These are phyloP conservation scores for Chrysaora quinquecirrha DNA, from an alignment of 30 jellyfish, hydroid and myxozoan species.

Conservation along the genomic window DNA sequence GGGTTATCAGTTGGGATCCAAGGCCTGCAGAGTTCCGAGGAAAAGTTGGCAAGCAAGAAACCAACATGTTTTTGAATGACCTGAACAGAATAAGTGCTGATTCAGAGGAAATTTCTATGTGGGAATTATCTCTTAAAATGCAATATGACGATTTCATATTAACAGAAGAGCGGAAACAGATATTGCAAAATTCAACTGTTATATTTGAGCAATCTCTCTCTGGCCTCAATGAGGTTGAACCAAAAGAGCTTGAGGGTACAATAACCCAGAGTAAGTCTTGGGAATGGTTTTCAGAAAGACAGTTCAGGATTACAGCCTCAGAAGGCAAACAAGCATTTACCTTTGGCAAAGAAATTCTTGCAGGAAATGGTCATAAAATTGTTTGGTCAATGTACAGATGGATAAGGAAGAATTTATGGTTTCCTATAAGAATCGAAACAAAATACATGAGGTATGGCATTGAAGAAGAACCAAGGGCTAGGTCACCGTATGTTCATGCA, in stretches of 20 bases:
- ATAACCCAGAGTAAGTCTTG: slow-evolving; percentile 7
- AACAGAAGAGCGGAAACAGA: slow-evolving; percentile 33
- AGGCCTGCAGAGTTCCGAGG: slow-evolving; percentile 62
- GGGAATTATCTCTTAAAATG: slow-evolving; percentile 44
- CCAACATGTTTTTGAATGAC: slow-evolving; percentile 26
- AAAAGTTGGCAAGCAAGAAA: slow-evolving; percentile 13
- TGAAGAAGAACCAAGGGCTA: slow-evolving; percentile 38
- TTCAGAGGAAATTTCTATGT: slow-evolving; percentile 45
- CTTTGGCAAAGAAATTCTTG: slow-evolving; percentile 29
- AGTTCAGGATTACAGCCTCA: slow-evolving; percentile 35
- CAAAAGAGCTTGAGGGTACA: slow-evolving; percentile 40
- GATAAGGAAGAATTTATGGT: slow-evolving; percentile 28
- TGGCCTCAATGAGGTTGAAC: slow-evolving; percentile 17
- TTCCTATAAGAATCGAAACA: slow-evolving; percentile 7
- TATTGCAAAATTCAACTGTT: slow-evolving; percentile 17
- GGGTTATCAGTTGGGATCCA: slow-evolving; percentile 60
- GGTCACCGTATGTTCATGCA: slow-evolving; percentile 21
- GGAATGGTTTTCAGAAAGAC: slow-evolving; percentile 21
- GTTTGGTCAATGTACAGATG: slow-evolving; percentile 13
- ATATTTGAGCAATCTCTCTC: neutral
- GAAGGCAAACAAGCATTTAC: slow-evolving; percentile 7
- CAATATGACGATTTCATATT: slow-evolving; percentile 22
- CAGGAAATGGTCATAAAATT: slow-evolving; percentile 26
- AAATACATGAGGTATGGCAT: slow-evolving; percentile 34
- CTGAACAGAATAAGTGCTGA: slow-evolving; percentile 13